Base-by-base conservation (phyloP, 2,888 invertebrate genomes). In the Ischnura elegans region DNA sequence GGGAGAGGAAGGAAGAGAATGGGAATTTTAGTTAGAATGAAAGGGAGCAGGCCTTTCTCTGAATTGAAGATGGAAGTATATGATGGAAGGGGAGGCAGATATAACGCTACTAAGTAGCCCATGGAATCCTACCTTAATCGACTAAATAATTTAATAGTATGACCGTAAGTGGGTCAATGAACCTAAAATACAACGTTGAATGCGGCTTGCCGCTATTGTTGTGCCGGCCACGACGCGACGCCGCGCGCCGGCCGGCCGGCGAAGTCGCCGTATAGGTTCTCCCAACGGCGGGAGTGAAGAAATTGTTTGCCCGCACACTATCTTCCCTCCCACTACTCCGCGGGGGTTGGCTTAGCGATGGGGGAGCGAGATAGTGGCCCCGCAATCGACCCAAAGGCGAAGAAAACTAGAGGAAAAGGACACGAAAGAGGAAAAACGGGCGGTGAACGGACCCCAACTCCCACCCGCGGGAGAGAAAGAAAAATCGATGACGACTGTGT, bases 121-220 rank as follows among this genome's bases (percentile, higher is more conserved):
- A n/a, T n/a, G n/a, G n/a, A n/a, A n/a, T n/a, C n/a, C n/a, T n/a
- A n/a, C n/a, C n/a, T n/a, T n/a, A n/a, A n/a, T n/a, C n/a, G n/a
- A n/a, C n/a, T n/a, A n/a, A n/a, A n/a, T n/a, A n/a, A n/a, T n/a
- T 51, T 51, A 47, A 8, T 19, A 61, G 19, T 61, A 61, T 61
- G 25, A 10, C n/a, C 29, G 76, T 76, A 76, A 76, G 76, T 76
- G 36, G 76, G 76, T 76, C 76, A 76, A 76, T 76, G 76, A 76
- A 76, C 76, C 36, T 76, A 10, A 76, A 61, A 21, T 47, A 21
- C 61, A 19, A 51, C 61, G 61, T 25, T 61, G n/a, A n/a, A 25
- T 36, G 13, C 76, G 2, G 25, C 76, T 2, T n/a, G 19, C 55
- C 13, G 55, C 25, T 76, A 16, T 36, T 76, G 76, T 76, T 76